Evolutionary conservation across 2,888 invertebrate species (phyloP), one percentile per base, ranked within the genome.

Genomic region (Sphaerophoria taeniata): DNA sequence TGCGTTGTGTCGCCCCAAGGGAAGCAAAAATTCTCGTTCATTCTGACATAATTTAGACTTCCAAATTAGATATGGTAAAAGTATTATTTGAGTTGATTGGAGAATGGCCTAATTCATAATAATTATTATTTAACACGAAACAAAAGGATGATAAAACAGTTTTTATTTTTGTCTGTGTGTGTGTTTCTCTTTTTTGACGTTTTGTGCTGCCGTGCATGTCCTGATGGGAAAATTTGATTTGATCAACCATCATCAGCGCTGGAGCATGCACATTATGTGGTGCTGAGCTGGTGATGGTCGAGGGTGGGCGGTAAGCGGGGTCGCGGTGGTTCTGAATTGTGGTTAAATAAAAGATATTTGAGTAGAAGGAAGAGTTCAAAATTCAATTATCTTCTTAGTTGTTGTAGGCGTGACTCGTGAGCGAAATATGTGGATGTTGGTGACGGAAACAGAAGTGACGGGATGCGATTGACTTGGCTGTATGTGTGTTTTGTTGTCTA

Each of bases 201-300:
- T 78, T 74, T 83, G 73, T 70, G 73, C 78, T 36, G 24, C 16
- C 12, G 31, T 73, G 61, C 69, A 82, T 77, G 77, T 77, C 69
- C 76, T 45, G 45, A 43, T 61, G 61, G 55, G 73, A 82, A 73
- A 77, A 58, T 77, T 78, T 78, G 78, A 78, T 83, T 73, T 74
- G 78, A 83, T 83, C 76, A 81, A 81, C 76, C 76, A 55, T 71
- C 65, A 75, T 7, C 51, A 51, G 7, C 39, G 16, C 65, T 53
- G 58, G 16, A 45, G 58, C 56, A 33, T 58, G 34, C 11, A 36
- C 45, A 6, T 43, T 43, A 11, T 24, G 24, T 39, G 49, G 6
- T 47, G 2, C n/a, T 49, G 49, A 11, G 14, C 7, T 49, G 49
- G 6, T 31, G 34, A n/a, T n/a, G n/a, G n/a, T n/a, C n/a, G n/a